Conservation (phyloP, 2,888 invertebrate genomes). For the Hirtodrosophila trivittata region DNA sequence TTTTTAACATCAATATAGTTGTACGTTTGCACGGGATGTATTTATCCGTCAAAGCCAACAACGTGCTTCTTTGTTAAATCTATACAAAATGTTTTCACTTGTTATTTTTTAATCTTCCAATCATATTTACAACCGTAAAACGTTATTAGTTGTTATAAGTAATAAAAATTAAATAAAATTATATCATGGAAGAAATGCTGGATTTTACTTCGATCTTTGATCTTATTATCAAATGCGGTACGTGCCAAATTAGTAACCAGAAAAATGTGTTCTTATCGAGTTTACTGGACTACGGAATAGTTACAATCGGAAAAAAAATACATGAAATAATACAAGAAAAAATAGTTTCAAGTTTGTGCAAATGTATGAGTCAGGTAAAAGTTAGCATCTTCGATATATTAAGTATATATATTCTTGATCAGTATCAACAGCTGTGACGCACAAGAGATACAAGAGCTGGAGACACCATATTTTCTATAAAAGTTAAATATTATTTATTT, state of each 20-base stretch:
- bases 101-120: conserved; percentile 5
- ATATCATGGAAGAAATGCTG: conserved; percentile 64
- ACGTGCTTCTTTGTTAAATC: conserved; percentile 24
- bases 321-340: too few species aligned
- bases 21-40: conserved; percentile 12
- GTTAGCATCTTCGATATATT: too few species aligned
- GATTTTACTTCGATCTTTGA: conserved; percentile 75
- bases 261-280: neutral
- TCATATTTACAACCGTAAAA: too few species aligned
- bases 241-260: conserved; percentile 30
- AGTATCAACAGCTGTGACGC: too few species aligned
- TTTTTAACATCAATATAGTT: neutral
- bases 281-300: neutral
- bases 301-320: too few species aligned
- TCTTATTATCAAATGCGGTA: conserved; percentile 71
- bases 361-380: too few species aligned
- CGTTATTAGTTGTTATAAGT: too few species aligned
- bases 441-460: too few species aligned
- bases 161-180: conserved; percentile 8
- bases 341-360: too few species aligned
- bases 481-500: too few species aligned
- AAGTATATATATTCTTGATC: too few species aligned
- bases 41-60: conserved; percentile 51
- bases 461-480: too few species aligned
- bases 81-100: conserved; percentile 47